Evolutionary conservation across 2,888 invertebrate genomes (phyloP).

Genomic region (Formica aserva): DNA sequence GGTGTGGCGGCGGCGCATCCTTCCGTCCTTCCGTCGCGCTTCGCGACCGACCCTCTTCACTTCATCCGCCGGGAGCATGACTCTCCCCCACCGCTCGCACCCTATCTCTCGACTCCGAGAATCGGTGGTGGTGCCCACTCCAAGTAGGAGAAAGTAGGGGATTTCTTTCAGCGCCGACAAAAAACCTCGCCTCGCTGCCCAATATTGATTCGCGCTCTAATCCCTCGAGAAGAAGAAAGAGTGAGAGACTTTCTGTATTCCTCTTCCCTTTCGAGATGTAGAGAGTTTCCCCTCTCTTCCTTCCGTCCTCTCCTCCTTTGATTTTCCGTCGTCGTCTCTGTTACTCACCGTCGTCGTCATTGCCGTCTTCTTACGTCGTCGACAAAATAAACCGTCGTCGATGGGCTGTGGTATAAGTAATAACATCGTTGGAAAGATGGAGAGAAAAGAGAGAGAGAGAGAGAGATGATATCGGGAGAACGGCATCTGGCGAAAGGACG

Average conservation of each 20-base stretch:
- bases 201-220: constrained; percentile 86
- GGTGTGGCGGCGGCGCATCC: constrained; percentile 44
- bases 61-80: constrained; percentile 42
- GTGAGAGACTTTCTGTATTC: constrained; percentile 64
- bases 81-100: constrained; percentile 54
- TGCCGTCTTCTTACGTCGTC: constrained; percentile 76
- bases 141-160: constrained; percentile 74
- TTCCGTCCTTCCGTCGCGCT: constrained; percentile 57
- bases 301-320: constrained; percentile 11
- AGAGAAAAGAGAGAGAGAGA: constrained; percentile 52
- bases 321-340: constrained; percentile 47
- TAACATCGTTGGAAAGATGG: constrained; percentile 76
- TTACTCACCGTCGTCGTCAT: constrained; percentile 59
- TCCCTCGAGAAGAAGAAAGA: constrained; percentile 73
- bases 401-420: constrained; percentile 77
- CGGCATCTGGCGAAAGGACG: constrained; percentile 73
- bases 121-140: constrained; percentile 67
- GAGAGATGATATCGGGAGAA: constrained; percentile 69
- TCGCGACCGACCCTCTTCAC: constrained; percentile 55
- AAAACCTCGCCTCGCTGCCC: constrained; percentile 84
- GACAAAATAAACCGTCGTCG: constrained; percentile 83
- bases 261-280: constrained; percentile 3
- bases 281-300: background rate
- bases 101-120: constrained; percentile 49
- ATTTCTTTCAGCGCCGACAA: constrained; percentile 84